Percentiles rank a stretch among this genome's conserved stretches.
Evolutionary conservation across 2,113 vertebrate species (phyloP).

Genomic region (Abramis brama): DNA sequence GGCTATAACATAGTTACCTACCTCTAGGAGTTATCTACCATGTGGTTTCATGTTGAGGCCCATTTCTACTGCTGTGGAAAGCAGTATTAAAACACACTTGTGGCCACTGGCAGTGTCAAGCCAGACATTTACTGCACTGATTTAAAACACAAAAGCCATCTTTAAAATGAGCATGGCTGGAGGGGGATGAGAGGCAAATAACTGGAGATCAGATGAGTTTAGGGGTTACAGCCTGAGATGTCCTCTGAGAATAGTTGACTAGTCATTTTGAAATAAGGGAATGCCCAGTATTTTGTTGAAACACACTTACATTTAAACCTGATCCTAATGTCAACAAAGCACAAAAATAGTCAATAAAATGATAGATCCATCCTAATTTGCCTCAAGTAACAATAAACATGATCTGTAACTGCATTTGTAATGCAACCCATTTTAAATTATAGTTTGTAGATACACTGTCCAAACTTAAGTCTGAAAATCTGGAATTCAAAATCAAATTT

Average conservation of each 20-base stretch:
- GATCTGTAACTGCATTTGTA: not conserved
- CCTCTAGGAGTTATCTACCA: conserved; percentile 8
- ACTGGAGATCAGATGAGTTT: conserved; percentile 8
- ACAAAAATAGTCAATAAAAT: not conserved
- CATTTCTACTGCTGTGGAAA: conserved; percentile 29
- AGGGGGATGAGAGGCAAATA: not conserved
- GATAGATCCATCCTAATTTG: not conserved
- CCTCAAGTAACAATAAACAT: not conserved
- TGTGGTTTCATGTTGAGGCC: conserved; percentile 37
- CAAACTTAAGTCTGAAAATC: not conserved
- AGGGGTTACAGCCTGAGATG: not conserved
- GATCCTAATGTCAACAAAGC: not conserved
- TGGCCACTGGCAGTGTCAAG: conserved; percentile 27
- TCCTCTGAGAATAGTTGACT: not conserved
- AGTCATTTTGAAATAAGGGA: not conserved
- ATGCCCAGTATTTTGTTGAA: not conserved
- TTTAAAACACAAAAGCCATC: conserved; percentile 27
- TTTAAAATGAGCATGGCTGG: conserved; percentile 14
- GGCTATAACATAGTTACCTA: conserved; percentile 1
- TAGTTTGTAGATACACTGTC: not conserved
- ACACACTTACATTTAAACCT: not conserved
- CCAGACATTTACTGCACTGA: conserved; percentile 34
- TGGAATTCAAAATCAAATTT: not conserved
- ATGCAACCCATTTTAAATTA: not conserved
- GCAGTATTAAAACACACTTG: conserved; percentile 15